These are phyloP conservation scores for Acanthochromis polyacanthus DNA, from an alignment of 2,113 vertebrate species.

Conservation along the genomic window DNA sequence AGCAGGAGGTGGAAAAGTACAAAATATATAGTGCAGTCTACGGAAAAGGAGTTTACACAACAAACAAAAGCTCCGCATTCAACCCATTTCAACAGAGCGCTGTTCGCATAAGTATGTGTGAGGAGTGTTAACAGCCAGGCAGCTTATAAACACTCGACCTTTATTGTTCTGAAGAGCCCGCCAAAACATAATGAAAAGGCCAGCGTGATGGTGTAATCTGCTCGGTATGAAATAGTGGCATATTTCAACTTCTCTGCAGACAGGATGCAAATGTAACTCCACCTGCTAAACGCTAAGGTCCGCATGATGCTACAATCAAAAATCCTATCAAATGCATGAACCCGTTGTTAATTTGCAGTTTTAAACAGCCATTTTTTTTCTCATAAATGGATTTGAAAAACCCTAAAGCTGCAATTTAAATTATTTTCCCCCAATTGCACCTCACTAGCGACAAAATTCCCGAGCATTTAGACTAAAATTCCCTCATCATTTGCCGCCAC, in stretches of 20 bases:
- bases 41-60: conserved; percentile 11
- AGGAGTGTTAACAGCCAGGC: conserved; percentile 54
- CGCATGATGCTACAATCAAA: not conserved
- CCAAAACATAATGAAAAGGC: conserved; percentile 32
- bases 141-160: conserved; percentile 60
- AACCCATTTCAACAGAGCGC: not conserved
- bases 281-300: too few species aligned
- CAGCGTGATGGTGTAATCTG: not conserved
- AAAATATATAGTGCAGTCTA: not conserved
- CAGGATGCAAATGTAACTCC: not conserved
- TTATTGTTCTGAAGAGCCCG: conserved; percentile 47
- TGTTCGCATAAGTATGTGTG: conserved; percentile 17
- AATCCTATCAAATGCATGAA: not conserved
- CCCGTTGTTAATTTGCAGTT: too few species aligned
- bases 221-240: conserved; percentile 21
- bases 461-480: not conserved
- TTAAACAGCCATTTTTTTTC: too few species aligned
- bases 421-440: not conserved
- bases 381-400: too few species aligned
- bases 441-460: not conserved
- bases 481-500: conserved; percentile 13
- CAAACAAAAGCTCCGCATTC: conserved; percentile 25
- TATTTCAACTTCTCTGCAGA: not conserved
- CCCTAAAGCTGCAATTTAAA: too few species aligned
- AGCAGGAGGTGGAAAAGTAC: not conserved